Percentiles rank a stretch among this genome's conserved stretches.
Conservation (phyloP, 2,797 vertebrate genomes). For the Spinus pinus region DNA sequence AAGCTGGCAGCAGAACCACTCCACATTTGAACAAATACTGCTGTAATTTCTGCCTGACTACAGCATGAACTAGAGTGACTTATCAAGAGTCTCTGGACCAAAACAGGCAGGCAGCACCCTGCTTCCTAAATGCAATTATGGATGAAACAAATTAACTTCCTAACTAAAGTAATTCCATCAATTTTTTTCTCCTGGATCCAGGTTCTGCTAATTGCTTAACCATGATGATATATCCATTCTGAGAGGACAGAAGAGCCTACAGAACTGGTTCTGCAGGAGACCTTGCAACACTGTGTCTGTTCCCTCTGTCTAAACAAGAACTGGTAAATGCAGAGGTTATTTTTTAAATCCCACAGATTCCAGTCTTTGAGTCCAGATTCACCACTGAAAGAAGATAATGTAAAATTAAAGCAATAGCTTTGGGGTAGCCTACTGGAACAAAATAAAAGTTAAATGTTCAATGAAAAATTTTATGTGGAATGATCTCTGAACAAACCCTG, state of each 20-base stretch:
- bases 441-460: not conserved
- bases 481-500: not conserved
- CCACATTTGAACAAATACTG: not conserved
- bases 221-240: not conserved
- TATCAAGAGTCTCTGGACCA: not conserved
- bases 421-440: not conserved
- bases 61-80: not conserved
- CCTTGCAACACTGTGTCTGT: not conserved
- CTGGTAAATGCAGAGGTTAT: not conserved
- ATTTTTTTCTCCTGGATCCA: not conserved
- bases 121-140: not conserved
- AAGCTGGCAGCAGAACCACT: not conserved
- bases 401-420: not conserved
- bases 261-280: not conserved
- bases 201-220: not conserved
- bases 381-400: not conserved
- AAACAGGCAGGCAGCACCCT: not conserved
- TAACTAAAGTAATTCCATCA: not conserved
- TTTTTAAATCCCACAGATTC: not conserved
- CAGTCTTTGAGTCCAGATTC: not conserved
- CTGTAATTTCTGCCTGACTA: not conserved
- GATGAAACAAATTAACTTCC: too few relatives aligned
- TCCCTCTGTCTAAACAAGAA: not conserved
- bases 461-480: not conserved
- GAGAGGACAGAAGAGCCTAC: not conserved